Evolutionary conservation across 2,888 invertebrate species (phyloP).

Genomic region (Cantharis flavilabris): DNA sequence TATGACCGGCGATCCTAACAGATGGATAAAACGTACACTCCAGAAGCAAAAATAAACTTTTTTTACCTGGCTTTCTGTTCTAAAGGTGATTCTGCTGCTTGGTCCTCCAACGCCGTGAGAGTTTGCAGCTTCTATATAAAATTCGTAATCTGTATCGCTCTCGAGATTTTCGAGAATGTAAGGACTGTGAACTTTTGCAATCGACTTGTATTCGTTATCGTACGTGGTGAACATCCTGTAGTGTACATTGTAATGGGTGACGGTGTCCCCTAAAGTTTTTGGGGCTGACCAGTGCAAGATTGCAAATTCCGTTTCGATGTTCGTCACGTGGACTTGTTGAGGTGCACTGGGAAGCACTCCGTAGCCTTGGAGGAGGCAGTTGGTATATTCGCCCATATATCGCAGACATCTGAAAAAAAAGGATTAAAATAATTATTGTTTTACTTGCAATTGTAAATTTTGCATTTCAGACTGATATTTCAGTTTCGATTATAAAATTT

Average conservation of each 20-base stretch:
- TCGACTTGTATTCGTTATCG: slow-evolving; percentile 53
- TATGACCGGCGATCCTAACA: slow-evolving; percentile 44
- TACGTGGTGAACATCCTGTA: slow-evolving; percentile 50
- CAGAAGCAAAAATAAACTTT: not conserved
- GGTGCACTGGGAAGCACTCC: slow-evolving; percentile 81
- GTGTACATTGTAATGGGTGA: slow-evolving; percentile 58
- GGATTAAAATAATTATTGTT: not conserved
- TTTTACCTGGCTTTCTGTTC: slow-evolving; percentile 70
- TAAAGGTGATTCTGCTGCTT: slow-evolving; percentile 76
- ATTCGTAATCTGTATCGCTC: slow-evolving; percentile 77
- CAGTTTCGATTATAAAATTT: too few species aligned
- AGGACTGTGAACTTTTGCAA: slow-evolving; percentile 65
- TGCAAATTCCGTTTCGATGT: slow-evolving; percentile 76
- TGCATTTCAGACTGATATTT: too few species aligned
- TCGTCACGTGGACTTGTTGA: slow-evolving; percentile 69
- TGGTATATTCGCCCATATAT: slow-evolving; percentile 80
- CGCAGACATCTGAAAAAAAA: slow-evolving; percentile 67
- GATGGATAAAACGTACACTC: slow-evolving; percentile 43
- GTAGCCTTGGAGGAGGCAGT: slow-evolving; percentile 83
- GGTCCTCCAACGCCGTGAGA: slow-evolving; percentile 78
- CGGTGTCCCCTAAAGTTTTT: slow-evolving; percentile 71
- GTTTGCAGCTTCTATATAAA: slow-evolving; percentile 79
- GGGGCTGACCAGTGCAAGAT: slow-evolving; percentile 81
- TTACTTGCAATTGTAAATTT: not conserved
- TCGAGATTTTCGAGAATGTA: slow-evolving; percentile 75